Conservation (phyloP, 2,888 invertebrate genomes). For the Apodemia hepburni region DNA sequence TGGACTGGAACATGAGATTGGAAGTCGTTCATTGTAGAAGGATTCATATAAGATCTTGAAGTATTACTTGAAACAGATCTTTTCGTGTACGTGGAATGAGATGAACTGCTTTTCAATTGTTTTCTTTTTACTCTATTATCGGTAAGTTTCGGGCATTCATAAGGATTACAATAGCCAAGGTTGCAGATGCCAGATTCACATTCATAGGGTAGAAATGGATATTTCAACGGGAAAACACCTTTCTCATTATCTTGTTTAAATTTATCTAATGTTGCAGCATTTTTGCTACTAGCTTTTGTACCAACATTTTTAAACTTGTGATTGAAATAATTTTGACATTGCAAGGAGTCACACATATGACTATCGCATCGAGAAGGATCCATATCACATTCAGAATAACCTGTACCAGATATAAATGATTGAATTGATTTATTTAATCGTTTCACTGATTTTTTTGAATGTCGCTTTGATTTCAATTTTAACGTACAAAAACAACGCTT, state of each 20-base stretch:
- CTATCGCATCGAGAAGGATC: conserved; percentile 1
- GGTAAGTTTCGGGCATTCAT: conserved; percentile 38
- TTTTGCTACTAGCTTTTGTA: background rate
- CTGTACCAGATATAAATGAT: background rate
- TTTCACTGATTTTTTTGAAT: conserved; percentile 22
- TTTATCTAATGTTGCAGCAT: background rate
- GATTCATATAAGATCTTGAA: conserved; percentile 26
- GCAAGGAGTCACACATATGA: background rate
- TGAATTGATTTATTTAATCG: conserved; percentile 8
- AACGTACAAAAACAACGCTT: conserved; percentile 44
- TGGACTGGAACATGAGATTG: conserved; percentile 27
- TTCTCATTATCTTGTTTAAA: background rate
- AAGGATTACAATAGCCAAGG: conserved; percentile 41
- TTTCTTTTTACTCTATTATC: conserved; percentile 32
- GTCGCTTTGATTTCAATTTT: conserved; percentile 35
- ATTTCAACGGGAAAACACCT: conserved; percentile 16
- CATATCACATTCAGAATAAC: background rate
- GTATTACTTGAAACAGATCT: conserved; percentile 37
- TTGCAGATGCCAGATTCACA: conserved; percentile 42
- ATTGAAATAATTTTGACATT: background rate
- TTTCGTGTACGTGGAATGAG: conserved; percentile 31
- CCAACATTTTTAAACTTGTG: background rate
- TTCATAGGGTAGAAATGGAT: conserved; percentile 36
- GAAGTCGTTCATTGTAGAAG: conserved; percentile 35
- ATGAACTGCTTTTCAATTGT: conserved; percentile 27